Evolutionary conservation across 1,140 invertebrate genomes (phyloP).

Genomic region (Stegodyphus mimosarum): DNA sequence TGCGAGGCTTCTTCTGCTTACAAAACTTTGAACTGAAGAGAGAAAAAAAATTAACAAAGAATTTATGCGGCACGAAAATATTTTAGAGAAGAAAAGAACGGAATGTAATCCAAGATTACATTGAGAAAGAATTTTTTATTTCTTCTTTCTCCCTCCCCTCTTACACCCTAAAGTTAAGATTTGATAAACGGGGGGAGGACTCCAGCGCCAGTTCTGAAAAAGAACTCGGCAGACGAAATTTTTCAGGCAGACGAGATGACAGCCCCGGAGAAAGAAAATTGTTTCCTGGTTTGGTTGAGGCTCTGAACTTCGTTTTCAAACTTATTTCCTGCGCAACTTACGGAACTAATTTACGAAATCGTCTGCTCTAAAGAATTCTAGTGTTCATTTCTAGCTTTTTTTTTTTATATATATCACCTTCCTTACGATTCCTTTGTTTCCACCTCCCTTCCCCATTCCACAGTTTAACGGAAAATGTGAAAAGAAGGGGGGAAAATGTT

Average conservation of each 20-base stretch:
- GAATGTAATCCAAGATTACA: constrained; percentile 43
- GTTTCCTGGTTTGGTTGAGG: constrained; percentile 47
- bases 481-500: neutral
- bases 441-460: constrained; percentile 6
- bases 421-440: constrained; percentile 28
- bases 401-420: constrained; percentile 5
- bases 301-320: constrained; percentile 53
- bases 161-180: constrained; percentile 46
- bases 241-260: constrained; percentile 54
- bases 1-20: neutral
- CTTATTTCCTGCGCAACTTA: constrained; percentile 58
- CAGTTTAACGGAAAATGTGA: constrained; percentile 9
- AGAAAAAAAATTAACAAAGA: neutral
- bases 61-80: constrained; percentile 2
- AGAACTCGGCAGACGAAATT: constrained; percentile 43
- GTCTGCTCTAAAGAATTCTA: constrained; percentile 14
- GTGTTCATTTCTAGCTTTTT: constrained; percentile 5
- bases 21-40: neutral
- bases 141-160: neutral
- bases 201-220: constrained; percentile 26
- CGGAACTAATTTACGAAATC: constrained; percentile 58
- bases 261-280: constrained; percentile 47
- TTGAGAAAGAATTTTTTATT: constrained; percentile 3
- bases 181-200: constrained; percentile 38
- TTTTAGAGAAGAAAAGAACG: constrained; percentile 29